Conservation (phyloP, 2,797 vertebrate species). For the Apogon talboti region DNA sequence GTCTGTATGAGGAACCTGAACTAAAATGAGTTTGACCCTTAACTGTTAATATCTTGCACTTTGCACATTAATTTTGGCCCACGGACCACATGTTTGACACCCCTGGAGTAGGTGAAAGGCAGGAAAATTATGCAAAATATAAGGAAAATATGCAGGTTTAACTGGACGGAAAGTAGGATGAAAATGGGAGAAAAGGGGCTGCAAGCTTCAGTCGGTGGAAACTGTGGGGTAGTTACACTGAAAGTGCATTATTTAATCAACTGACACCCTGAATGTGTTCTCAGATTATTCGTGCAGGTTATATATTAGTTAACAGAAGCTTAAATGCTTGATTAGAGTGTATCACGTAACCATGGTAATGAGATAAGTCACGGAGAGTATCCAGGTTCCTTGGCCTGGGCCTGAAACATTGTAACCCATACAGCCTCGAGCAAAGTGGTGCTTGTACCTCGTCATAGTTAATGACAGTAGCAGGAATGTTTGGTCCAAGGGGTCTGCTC, state of each 20-base stretch:
- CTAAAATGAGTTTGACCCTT: too few relatives aligned
- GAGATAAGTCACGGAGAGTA: slow-evolving; percentile 21
- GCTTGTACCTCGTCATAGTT: slow-evolving; percentile 87
- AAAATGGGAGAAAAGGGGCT: slow-evolving; percentile 2
- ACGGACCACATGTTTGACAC: not conserved
- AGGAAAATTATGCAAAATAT: slow-evolving; percentile 12
- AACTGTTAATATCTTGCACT: too few relatives aligned
- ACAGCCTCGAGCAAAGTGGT: slow-evolving; percentile 70
- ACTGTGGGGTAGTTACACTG: not conserved
- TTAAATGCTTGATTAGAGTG: slow-evolving; percentile 54
- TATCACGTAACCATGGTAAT: slow-evolving; percentile 37
- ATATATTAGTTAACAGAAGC: slow-evolving; percentile 55
- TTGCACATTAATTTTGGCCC: too few relatives aligned
- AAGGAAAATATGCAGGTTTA: not conserved
- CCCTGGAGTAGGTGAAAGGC: not conserved
- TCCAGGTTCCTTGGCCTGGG: slow-evolving; percentile 12
- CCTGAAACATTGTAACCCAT: slow-evolving; percentile 35
- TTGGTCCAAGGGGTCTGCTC: slow-evolving; percentile 84
- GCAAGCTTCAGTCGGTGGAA: slow-evolving; percentile 25
- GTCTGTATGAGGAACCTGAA: not conserved
- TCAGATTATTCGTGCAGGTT: slow-evolving; percentile 51
- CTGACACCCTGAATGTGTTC: slow-evolving; percentile 3
- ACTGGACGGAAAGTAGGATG: not conserved
- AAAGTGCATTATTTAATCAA: too few relatives aligned
- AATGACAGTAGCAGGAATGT: slow-evolving; percentile 83